A percentile compares a stretch with the other conserved stretches of the same genome.
These are phyloP conservation scores for Sylvia atricapilla DNA, from an alignment of 2,113 vertebrate species.

Conservation along the genomic window DNA sequence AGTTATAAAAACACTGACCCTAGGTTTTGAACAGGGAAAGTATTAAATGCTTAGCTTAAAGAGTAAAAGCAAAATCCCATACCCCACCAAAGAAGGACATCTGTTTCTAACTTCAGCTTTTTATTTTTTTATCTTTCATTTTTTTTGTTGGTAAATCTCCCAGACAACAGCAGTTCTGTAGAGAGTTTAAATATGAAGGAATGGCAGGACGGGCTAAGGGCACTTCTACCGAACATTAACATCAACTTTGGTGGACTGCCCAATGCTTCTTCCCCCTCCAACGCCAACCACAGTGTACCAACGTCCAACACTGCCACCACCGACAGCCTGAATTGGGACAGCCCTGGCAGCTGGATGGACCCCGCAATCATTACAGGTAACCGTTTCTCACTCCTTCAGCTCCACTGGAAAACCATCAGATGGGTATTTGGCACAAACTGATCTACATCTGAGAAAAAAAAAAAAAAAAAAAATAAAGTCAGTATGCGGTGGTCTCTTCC, in stretches of 20 bases:
- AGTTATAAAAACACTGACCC: constrained; percentile 16
- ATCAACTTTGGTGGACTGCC: constrained; percentile 99
- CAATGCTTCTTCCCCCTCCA: constrained; percentile 94
- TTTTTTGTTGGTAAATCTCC: constrained; percentile 82
- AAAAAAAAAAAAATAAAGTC: not conserved
- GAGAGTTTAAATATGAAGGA: constrained; percentile 99
- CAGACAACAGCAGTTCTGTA: constrained; percentile 97
- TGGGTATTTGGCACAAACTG: constrained; percentile 66
- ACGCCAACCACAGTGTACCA: constrained; percentile 95
- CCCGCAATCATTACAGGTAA: constrained; percentile 99
- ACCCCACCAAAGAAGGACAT: constrained; percentile 73
- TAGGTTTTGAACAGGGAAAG: constrained; percentile 54
- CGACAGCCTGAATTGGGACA: constrained; percentile 97
- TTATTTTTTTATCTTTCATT: constrained; percentile 83
- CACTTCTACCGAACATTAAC: constrained; percentile 99
- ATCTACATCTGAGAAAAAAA: not conserved
- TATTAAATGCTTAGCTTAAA: constrained; percentile 67
- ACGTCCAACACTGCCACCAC: constrained; percentile 86
- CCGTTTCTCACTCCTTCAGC: constrained; percentile 74
- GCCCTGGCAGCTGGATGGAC: constrained; percentile 98
- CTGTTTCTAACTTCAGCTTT: constrained; percentile 85
- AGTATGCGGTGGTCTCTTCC: constrained; percentile 68
- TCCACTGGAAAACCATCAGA: constrained; percentile 61
- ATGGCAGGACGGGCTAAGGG: constrained; percentile 99
- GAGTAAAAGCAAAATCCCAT: constrained; percentile 73